These are phyloP conservation scores for Eudyptes chrysolophus DNA, from an alignment of 2,113 vertebrate species.

Conservation along the genomic window DNA sequence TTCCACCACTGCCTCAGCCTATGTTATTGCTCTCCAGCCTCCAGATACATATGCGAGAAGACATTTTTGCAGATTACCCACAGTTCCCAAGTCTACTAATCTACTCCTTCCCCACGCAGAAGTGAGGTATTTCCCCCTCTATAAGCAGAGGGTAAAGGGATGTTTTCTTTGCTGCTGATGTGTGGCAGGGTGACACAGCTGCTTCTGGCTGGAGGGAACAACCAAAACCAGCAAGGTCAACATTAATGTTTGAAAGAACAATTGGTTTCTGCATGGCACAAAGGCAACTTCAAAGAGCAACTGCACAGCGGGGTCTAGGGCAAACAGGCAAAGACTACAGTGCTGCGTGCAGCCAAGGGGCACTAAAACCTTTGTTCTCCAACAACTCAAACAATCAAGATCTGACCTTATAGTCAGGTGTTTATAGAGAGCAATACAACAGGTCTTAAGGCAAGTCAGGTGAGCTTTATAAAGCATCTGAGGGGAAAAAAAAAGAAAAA, in stretches of 20 bases:
- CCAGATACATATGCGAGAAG: neutral
- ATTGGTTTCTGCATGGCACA: neutral
- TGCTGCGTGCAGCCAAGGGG: neutral
- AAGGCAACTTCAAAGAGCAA: neutral
- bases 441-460: neutral
- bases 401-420: neutral
- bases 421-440: neutral
- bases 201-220: neutral
- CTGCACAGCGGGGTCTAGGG: neutral
- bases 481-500: no score
- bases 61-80: neutral
- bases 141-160: no score
- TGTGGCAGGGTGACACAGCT: neutral
- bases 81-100: neutral
- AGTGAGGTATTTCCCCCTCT: neutral
- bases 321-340: neutral
- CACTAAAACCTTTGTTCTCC: neutral
- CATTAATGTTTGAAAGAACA: neutral
- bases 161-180: neutral
- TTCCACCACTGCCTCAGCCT: neutral
- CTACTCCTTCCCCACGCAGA: neutral
- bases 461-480: neutral
- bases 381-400: neutral
- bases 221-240: neutral
- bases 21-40: neutral